Evolutionary conservation across 2,888 invertebrate species (phyloP), one percentile per base, ranked within the genome.

Genomic region (Tiliacea citrago): DNA sequence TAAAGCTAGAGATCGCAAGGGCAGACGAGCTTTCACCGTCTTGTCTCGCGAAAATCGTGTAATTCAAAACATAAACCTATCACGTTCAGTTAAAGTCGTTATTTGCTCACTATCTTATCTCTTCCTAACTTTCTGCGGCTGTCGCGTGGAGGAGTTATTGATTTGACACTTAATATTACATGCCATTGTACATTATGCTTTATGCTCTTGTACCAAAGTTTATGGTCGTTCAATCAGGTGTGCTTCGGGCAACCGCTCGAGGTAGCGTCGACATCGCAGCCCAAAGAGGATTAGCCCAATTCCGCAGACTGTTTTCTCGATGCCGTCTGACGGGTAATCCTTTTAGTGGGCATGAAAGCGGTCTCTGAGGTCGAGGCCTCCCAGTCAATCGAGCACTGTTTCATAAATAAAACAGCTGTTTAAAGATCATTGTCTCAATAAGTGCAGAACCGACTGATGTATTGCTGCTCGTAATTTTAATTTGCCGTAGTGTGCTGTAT

Each of bases 21-120:
- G 95, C 94, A 94, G 93, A 93, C 94, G 87, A 93, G 94, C 95
- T 96, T 96, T 96, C 95, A 94, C 95, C 92, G 90, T 89, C 93
- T 92, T 92, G 92, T 92, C 92, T 92, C 90, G 90, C 86, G 81
- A 87, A 87, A 81, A 75, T 83, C 75, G 83, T 78, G 84, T 85
- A 83, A 86, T 86, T 85, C 89, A 87, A 93, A 93, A 93, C 91
- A 86, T 90, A 81, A 89, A 88, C 87, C 86, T 93, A 90, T 84
- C 81, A 77, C 90, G 81, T 87, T 85, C 73, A 69, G 81, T 88
- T 94, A 94, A 92, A 92, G 93, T 92, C 79, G 85, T 76, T 86
- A 92, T 93, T 95, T 83, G 90, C 85, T 89, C 89, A 91, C 73
- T 77, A 76, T 77, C 71, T 85, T 63, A 77, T 81, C 74, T 88